A percentile compares a stretch with the other conserved stretches of the same genome.
These are phyloP conservation scores for Tychaedon coryphoeus DNA, from an alignment of 2,113 vertebrate genomes.

Conservation along the genomic window DNA sequence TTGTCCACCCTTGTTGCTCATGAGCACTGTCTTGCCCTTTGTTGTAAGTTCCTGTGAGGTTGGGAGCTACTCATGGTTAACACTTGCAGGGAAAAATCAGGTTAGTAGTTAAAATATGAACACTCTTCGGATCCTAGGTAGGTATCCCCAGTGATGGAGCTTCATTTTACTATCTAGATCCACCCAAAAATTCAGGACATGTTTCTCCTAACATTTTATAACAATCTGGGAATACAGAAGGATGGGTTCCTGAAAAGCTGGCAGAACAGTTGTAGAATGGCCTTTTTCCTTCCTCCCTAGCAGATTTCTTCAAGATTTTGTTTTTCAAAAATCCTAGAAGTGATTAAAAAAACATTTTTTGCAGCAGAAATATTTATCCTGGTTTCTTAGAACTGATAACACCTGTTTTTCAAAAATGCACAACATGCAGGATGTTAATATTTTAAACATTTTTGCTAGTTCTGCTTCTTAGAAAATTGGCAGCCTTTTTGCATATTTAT, in stretches of 20 bases:
- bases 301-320: background rate
- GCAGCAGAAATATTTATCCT: background rate
- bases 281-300: background rate
- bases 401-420: background rate
- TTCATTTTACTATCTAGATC: background rate
- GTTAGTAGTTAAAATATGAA: background rate
- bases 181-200: background rate
- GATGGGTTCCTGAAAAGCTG: background rate
- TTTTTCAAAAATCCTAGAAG: background rate
- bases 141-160: background rate
- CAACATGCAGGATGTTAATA: background rate
- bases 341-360: background rate
- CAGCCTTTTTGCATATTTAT: background rate
- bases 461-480: background rate
- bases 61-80: background rate
- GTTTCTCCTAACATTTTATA: background rate
- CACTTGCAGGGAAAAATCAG: background rate
- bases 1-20: background rate
- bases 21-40: fast-evolving
- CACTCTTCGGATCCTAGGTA: background rate
- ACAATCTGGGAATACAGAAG: background rate
- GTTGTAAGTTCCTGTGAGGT: fast-evolving
- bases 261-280: background rate
- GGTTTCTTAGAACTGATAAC: background rate
- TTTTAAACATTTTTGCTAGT: background rate